Percentiles rank a stretch among this genome's conserved stretches.
These are phyloP conservation scores for Vipera ursinii DNA, from an alignment of 2,797 vertebrate genomes.

Conservation along the genomic window DNA sequence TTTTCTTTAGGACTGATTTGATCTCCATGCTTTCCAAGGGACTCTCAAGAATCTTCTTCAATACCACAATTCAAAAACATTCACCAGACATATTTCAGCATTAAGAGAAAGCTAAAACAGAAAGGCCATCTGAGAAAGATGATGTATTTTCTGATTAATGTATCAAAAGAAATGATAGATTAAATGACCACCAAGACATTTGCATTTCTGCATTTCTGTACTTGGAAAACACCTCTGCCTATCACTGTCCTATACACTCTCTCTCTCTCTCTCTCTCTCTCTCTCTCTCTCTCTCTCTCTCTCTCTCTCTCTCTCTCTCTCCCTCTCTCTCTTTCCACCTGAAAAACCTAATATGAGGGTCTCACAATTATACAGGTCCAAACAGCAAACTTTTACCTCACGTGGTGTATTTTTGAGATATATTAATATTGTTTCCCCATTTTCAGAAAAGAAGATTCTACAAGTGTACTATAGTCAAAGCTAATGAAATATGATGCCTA, in stretches of 20 bases:
- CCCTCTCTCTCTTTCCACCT: not conserved
- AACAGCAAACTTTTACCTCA: conserved; percentile 41
- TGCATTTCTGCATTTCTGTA: not conserved
- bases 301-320: too few relatives aligned
- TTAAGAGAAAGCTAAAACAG: not conserved
- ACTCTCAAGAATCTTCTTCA: not conserved
- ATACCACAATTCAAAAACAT: not conserved
- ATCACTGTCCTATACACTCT: not conserved
- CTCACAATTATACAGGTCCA: not conserved
- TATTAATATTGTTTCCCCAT: not conserved
- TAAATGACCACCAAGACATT: not conserved
- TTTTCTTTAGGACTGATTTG: not conserved
- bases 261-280: not conserved
- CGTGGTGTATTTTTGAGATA: not conserved
- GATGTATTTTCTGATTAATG: not conserved
- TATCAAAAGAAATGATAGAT: not conserved
- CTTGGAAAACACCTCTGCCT: not conserved
- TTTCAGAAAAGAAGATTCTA: not conserved
- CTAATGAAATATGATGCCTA: conserved; percentile 29
- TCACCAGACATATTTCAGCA: not conserved
- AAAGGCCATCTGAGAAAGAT: not conserved
- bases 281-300: not conserved
- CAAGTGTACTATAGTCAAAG: conserved; percentile 30
- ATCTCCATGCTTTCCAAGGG: not conserved
- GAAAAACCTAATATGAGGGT: not conserved